Percentiles rank a stretch among this genome's conserved stretches.
These are phyloP conservation scores for Plutomurus gul DNA, from an alignment of 1,140 invertebrate species.

Conservation along the genomic window DNA sequence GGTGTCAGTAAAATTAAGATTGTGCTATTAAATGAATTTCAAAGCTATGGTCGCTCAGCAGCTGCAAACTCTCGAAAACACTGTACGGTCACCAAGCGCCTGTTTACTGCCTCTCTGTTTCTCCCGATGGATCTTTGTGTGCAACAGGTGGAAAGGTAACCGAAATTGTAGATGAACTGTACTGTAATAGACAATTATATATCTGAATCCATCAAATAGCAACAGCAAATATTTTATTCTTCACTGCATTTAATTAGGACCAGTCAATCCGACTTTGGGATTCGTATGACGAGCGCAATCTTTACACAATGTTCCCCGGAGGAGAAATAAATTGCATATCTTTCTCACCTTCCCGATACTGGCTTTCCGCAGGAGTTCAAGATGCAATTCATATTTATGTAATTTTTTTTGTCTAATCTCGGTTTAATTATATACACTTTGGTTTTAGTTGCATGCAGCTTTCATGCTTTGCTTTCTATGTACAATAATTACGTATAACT, in stretches of 20 bases:
- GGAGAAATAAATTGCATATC: neutral
- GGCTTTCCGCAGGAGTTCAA: neutral
- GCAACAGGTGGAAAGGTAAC: slow-evolving; percentile 71
- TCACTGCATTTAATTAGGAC: neutral
- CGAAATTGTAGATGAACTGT: neutral
- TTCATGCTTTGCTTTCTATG: neutral
- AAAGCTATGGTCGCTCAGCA: slow-evolving; percentile 66
- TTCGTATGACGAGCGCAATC: neutral
- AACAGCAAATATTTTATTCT: too few relatives aligned
- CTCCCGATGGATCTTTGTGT: slow-evolving; percentile 72
- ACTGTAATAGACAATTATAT: too few relatives aligned
- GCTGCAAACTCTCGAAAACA: slow-evolving; percentile 72
- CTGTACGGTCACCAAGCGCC: slow-evolving; percentile 70
- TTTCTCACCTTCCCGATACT: neutral
- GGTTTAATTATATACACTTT: too few relatives aligned
- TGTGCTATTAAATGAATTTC: neutral
- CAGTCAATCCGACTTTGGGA: neutral
- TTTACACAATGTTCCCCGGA: neutral
- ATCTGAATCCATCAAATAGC: too few relatives aligned
- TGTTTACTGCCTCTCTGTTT: slow-evolving; percentile 70
- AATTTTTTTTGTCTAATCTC: too few relatives aligned
- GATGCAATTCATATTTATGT: neutral
- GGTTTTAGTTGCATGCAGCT: too few relatives aligned
- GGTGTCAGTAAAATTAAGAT: too few relatives aligned
- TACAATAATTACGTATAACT: neutral